Conservation (phyloP, 2,113 vertebrate genomes). For the Verasper variegatus region DNA sequence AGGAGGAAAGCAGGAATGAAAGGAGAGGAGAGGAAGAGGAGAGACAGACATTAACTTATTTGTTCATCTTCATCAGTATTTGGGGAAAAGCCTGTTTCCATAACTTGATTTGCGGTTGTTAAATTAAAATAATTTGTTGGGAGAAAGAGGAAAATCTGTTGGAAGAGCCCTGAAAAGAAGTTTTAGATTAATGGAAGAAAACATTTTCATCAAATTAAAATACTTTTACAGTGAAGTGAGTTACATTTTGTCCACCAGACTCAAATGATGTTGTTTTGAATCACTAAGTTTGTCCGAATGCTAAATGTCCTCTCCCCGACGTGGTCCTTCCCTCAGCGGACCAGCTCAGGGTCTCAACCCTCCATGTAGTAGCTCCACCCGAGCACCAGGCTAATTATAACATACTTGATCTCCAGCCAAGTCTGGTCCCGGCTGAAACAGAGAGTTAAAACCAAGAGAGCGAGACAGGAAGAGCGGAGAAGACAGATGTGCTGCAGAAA, state of each 20-base stretch:
- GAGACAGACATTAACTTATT: slow-evolving; percentile 25
- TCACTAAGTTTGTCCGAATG: too few relatives aligned
- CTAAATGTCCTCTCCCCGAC: too few relatives aligned
- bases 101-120: background rate
- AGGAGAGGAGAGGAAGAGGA: slow-evolving; percentile 4
- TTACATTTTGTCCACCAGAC: too few relatives aligned
- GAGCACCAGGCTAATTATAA: too few relatives aligned
- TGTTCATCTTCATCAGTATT: slow-evolving; percentile 32
- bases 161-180: background rate
- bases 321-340: background rate
- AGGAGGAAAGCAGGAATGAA: slow-evolving; percentile 19
- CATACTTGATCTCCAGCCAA: slow-evolving; percentile 1
- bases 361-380: background rate
- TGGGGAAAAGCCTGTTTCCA: slow-evolving; percentile 9
- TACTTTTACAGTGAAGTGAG: too few relatives aligned
- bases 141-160: too few relatives aligned
- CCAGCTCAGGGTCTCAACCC: background rate
- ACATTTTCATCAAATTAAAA: too few relatives aligned
- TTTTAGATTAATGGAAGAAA: background rate
- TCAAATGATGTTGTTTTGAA: too few relatives aligned
- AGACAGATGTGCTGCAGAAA: too few relatives aligned
- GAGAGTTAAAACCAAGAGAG: background rate
- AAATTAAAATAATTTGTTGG: too few relatives aligned
- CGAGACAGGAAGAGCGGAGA: background rate
- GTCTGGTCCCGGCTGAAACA: background rate